These are phyloP conservation scores for Phrynocephalus versicolor DNA, from an alignment of 2,113 vertebrate species.

Conservation along the genomic window DNA sequence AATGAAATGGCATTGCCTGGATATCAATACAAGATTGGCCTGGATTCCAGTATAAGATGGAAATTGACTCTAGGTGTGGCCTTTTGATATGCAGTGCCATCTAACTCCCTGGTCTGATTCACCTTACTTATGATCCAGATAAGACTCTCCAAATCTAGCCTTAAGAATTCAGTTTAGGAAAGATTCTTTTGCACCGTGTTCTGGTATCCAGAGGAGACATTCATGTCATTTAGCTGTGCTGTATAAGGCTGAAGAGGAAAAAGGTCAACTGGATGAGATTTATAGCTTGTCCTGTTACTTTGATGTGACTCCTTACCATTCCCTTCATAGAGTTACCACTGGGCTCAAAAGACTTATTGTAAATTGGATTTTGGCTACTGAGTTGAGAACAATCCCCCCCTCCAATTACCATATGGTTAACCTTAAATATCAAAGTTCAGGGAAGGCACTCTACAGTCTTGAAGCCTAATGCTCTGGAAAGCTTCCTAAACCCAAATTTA, in stretches of 20 bases:
- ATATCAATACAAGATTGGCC: not conserved
- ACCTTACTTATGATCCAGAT: not conserved
- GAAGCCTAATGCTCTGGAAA: not conserved
- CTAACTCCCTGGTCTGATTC: too few species aligned
- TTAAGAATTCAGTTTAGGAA: too few species aligned
- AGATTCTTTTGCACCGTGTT: too few species aligned
- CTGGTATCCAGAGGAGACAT: too few species aligned
- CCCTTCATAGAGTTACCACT: not conserved
- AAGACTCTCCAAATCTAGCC: too few species aligned
- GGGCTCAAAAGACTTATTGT: not conserved
- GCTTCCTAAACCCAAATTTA: not conserved
- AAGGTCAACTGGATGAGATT: too few species aligned
- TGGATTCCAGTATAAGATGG: not conserved
- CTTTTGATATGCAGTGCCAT: too few species aligned
- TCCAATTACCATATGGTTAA: not conserved
- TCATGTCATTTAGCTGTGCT: too few species aligned
- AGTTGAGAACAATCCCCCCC: not conserved
- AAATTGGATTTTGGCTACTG: not conserved
- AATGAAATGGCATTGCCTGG: not conserved
- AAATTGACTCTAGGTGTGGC: not conserved
- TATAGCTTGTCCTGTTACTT: not conserved
- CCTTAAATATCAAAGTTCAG: not conserved
- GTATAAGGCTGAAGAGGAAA: too few species aligned
- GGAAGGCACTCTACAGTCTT: not conserved
- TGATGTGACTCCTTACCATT: not conserved